Conservation (phyloP, 2,888 invertebrate species). For the Anagyrus pseudococci region DNA sequence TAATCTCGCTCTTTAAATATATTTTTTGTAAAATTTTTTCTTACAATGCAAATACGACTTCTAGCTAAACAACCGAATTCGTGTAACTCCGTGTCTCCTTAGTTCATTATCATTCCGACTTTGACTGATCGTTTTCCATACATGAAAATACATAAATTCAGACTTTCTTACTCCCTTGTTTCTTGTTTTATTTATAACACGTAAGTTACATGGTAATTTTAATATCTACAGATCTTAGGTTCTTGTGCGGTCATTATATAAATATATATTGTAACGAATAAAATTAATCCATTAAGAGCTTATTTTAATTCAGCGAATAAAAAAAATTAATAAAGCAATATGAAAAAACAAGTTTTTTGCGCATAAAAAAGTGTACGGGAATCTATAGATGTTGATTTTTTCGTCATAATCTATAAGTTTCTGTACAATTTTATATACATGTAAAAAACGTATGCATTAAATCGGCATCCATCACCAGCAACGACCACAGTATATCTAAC, state of each 20-base stretch:
- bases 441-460: constrained; percentile 38
- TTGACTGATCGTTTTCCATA: no score
- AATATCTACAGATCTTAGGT: constrained; percentile 36
- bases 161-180: no score
- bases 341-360: neutral
- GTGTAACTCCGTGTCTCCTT: no score
- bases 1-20: neutral
- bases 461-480: constrained; percentile 47
- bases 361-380: constrained; percentile 35
- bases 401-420: constrained; percentile 29
- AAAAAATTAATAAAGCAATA: constrained; percentile 16
- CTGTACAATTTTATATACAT: constrained; percentile 32
- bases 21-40: neutral
- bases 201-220: no score
- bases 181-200: no score
- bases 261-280: no score
- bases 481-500: constrained; percentile 58
- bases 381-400: constrained; percentile 29
- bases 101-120: no score
- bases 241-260: no score
- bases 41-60: constrained; percentile 13
- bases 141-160: no score
- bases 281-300: no score
- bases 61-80: no score
- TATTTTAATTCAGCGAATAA: no score